Conservation (phyloP, 2,113 vertebrate species). For the Zosterops lateralis region DNA sequence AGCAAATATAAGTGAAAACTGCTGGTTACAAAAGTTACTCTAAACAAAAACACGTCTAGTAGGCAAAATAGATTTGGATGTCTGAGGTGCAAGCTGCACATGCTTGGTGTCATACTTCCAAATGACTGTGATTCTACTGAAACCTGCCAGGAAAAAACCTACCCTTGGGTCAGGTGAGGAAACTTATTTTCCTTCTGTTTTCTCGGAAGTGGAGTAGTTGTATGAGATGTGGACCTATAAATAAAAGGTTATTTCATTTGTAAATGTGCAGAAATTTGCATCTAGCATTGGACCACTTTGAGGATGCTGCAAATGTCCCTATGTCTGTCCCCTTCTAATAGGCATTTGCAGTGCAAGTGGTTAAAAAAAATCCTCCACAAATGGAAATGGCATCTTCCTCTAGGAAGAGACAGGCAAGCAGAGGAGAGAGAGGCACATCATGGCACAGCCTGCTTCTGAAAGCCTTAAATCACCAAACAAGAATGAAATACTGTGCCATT, state of each 20-base stretch:
- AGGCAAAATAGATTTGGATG: neutral
- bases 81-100: neutral
- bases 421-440: neutral
- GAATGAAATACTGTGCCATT: neutral
- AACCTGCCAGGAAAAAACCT: neutral
- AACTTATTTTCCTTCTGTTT: neutral
- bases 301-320: neutral
- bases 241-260: neutral
- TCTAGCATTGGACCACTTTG: neutral
- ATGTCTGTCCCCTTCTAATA: accelerated
- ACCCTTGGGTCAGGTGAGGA: neutral
- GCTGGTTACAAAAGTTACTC: neutral
- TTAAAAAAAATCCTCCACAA: neutral
- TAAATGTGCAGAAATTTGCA: neutral
- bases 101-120: neutral
- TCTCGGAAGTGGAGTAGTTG: neutral
- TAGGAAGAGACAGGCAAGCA: neutral
- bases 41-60: neutral
- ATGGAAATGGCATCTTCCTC: neutral
- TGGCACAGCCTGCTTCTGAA: neutral
- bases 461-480: neutral
- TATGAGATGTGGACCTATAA: neutral
- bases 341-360: neutral
- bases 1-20: neutral
- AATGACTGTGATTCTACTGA: neutral